Percentiles rank a stretch among this genome's conserved stretches.
phyloP scores from a whole-genome alignment of 2,113 vertebrate genomes.

The Zapus hudsonius region DNA sequence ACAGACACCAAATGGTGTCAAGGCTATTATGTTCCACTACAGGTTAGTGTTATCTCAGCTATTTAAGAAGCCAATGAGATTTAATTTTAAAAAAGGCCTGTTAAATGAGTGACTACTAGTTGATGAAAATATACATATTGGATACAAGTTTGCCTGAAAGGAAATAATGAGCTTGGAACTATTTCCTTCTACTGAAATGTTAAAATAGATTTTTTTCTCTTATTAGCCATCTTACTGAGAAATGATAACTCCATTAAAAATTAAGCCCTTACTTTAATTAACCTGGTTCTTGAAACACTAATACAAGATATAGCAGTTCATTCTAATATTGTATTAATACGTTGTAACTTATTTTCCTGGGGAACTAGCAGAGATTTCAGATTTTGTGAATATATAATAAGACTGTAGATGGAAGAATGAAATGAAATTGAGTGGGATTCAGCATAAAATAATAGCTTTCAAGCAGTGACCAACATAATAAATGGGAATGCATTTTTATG shows the following conservation, averaged over 20 bases:
- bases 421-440: neutral
- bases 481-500: neutral
- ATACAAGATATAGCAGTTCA: neutral
- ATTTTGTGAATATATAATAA: neutral
- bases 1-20: no score
- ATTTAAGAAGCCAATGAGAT: no score
- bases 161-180: neutral
- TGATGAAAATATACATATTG: neutral
- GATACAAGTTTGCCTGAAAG: neutral
- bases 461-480: neutral
- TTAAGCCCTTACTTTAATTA: neutral
- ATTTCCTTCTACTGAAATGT: neutral
- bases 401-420: neutral
- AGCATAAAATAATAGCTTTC: neutral
- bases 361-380: neutral
- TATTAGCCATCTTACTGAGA: neutral
- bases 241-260: neutral
- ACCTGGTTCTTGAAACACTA: neutral
- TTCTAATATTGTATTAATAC: neutral
- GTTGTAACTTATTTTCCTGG: neutral
- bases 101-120: neutral
- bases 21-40: no score
- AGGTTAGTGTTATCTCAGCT: no score
- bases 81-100: neutral
- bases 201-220: neutral